Evolutionary conservation across 2,888 invertebrate genomes (phyloP).

Genomic region (Lucinisca nassula): DNA sequence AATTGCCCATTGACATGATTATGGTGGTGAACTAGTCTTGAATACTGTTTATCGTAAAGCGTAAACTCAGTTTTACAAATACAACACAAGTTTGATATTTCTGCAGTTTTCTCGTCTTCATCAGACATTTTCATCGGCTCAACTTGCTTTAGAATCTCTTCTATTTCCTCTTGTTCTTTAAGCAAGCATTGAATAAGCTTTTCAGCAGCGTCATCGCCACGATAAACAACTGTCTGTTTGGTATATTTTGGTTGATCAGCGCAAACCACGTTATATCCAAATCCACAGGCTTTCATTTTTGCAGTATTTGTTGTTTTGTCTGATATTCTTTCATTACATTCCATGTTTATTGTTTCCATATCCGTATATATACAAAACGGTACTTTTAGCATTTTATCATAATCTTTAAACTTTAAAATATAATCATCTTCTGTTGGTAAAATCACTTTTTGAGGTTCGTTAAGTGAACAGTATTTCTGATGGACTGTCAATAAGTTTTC

Average conservation of each 20-base stretch:
- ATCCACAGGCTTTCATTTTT: slow-evolving; percentile 39
- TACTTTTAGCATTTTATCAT: slow-evolving; percentile 49
- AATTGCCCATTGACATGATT: too few relatives aligned
- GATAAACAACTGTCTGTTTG: slow-evolving; percentile 49
- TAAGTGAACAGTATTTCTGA: slow-evolving; percentile 29
- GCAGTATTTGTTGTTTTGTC: slow-evolving; percentile 5
- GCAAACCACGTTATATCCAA: slow-evolving; percentile 53
- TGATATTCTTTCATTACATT: background rate
- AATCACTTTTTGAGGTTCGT: slow-evolving; percentile 52
- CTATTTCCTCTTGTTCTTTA: slow-evolving; percentile 49
- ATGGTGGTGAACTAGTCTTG: too few relatives aligned
- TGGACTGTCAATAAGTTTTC: slow-evolving; percentile 30
- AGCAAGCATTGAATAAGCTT: slow-evolving; percentile 36
- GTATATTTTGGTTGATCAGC: slow-evolving; percentile 40
- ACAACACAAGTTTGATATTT: slow-evolving; percentile 30
- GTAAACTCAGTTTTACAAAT: slow-evolving; percentile 31
- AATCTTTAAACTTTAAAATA: slow-evolving; percentile 51
- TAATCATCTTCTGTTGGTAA: slow-evolving; percentile 55
- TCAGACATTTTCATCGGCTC: slow-evolving; percentile 42
- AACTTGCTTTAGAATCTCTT: slow-evolving; percentile 19
- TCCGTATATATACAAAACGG: slow-evolving; percentile 57
- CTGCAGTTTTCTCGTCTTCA: slow-evolving; percentile 11
- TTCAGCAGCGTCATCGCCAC: slow-evolving; percentile 36
- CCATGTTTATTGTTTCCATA: slow-evolving; percentile 47
- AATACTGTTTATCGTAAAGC: too few relatives aligned